Evolutionary conservation across 1,140 invertebrate genomes (phyloP).

Genomic region (Diorhabda elongata): DNA sequence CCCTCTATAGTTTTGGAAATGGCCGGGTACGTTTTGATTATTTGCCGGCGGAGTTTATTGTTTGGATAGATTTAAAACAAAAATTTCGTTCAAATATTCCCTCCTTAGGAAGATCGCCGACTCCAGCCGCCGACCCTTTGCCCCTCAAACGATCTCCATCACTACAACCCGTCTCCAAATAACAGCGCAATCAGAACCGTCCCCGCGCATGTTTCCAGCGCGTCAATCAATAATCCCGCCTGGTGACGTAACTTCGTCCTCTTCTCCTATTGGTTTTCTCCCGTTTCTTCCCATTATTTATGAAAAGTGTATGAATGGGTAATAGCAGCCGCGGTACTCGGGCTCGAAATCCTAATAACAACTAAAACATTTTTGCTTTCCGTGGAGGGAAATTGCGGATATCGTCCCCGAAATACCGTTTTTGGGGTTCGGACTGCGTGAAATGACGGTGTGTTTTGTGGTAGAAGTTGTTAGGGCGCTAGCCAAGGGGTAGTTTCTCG

Average conservation of each 20-base stretch:
- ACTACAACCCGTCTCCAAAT: constrained; percentile 3
- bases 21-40: too few species aligned
- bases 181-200: constrained; percentile 10
- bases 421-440: constrained; percentile 22
- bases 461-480: constrained; percentile 12
- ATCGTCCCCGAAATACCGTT: constrained; percentile 23
- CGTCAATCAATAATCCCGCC: constrained; percentile 38
- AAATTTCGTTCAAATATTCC: constrained; percentile 3
- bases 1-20: too few species aligned
- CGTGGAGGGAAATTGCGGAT: constrained; percentile 13
- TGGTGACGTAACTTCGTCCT: constrained; percentile 37
- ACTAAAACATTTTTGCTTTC: constrained; percentile 25
- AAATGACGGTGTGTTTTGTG: constrained; percentile 3
- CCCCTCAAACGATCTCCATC: neutral
- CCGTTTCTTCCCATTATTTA: constrained; percentile 49
- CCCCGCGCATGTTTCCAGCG: constrained; percentile 23
- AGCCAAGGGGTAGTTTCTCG: constrained; percentile 8
- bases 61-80: neutral
- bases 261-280: constrained; percentile 39
- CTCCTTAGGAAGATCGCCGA: neutral
- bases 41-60: too few species aligned
- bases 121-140: neutral
- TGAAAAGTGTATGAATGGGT: constrained; percentile 49
- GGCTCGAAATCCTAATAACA: constrained; percentile 30
- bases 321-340: constrained; percentile 47